phyloP scores from a whole-genome alignment of 2,797 vertebrate species.

The Rhabdophis nuchalis region DNA sequence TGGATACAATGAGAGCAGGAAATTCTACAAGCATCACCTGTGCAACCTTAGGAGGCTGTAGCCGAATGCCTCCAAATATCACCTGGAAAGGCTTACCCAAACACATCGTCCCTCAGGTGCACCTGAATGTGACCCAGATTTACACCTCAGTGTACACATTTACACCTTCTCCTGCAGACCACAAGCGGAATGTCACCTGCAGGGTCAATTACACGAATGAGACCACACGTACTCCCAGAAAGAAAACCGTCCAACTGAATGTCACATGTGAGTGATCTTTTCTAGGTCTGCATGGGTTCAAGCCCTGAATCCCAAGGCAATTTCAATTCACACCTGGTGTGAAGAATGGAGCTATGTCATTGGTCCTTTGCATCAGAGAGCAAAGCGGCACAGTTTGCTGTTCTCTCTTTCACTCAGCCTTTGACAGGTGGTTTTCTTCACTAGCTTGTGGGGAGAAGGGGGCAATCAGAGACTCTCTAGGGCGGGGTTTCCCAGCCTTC shows the following conservation, averaged over 20 bases:
- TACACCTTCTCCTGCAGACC: neutral
- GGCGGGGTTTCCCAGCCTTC: neutral
- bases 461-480: neutral
- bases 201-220: neutral
- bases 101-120: rapidly evolving
- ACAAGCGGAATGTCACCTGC: neutral
- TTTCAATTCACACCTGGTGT: neutral
- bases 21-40: neutral
- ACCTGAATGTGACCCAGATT: neutral
- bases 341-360: neutral
- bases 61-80: neutral
- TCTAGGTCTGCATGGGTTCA: neutral
- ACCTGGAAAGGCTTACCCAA: neutral
- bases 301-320: neutral
- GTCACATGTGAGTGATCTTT: neutral
- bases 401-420: too few relatives aligned
- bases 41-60: neutral
- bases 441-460: neutral
- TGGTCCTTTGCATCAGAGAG: neutral
- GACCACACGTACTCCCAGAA: rapidly evolving
- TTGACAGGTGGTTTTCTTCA: too few relatives aligned
- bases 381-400: too few relatives aligned
- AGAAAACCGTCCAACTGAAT: neutral
- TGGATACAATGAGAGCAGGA: neutral
- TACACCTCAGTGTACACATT: neutral